phyloP scores from a whole-genome alignment of 2,888 invertebrate species.

The Nephrotoma appendiculata region DNA sequence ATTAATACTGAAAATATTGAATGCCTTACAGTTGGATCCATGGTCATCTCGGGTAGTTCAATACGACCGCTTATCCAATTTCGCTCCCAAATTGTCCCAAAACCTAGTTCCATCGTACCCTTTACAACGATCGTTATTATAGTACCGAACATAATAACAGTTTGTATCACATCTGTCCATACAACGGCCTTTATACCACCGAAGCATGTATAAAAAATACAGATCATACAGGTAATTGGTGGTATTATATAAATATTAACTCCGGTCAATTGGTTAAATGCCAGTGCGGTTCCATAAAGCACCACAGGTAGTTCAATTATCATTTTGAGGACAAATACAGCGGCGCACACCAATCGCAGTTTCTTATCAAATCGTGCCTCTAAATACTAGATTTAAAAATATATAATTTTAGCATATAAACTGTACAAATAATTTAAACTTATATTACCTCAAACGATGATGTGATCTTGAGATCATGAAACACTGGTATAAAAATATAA shows the following conservation, averaged over 20 bases:
- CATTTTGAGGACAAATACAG: conserved; percentile 7
- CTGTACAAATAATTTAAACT: not conserved
- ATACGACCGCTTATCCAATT: not conserved
- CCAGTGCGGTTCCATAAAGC: not conserved
- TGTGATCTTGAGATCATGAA: not conserved
- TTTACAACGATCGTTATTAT: not conserved
- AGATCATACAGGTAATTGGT: not conserved
- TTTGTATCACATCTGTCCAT: conserved; percentile 19
- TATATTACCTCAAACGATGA: not conserved
- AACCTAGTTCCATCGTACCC: not conserved
- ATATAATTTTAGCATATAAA: not conserved
- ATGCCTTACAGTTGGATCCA: not conserved
- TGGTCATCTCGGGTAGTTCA: not conserved
- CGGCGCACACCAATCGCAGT: not conserved
- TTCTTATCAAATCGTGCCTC: not conserved
- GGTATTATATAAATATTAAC: not conserved
- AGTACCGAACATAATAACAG: conserved; percentile 47
- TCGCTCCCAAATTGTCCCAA: not conserved
- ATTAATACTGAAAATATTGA: not conserved
- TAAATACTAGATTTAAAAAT: not conserved
- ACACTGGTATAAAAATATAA: not conserved
- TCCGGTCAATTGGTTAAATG: not conserved
- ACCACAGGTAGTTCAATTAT: not conserved
- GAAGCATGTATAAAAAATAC: not conserved
- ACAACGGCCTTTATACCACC: not conserved